Evolutionary conservation across 2,113 vertebrate species (phyloP).

Genomic region (Grammomys dolichurus): DNA sequence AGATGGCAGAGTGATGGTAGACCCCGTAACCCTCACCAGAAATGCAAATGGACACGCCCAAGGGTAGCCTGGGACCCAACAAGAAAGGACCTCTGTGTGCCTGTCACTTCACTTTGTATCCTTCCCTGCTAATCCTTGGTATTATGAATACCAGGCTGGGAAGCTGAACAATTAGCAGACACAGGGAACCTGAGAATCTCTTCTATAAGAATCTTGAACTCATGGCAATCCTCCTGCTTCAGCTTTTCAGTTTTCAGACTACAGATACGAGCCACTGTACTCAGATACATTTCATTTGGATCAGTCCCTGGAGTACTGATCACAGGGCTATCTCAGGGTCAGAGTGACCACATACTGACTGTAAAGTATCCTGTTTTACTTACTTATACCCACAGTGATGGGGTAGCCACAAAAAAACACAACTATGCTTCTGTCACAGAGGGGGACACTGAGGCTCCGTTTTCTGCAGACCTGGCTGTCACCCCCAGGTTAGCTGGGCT

Average conservation of each 20-base stretch:
- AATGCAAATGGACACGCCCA: background rate
- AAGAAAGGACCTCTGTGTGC: background rate
- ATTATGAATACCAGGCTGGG: no score
- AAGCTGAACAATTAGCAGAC: background rate
- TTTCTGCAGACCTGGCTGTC: background rate
- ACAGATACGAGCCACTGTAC: background rate
- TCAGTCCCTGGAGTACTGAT: background rate
- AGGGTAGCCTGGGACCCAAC: background rate
- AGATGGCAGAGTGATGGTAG: background rate
- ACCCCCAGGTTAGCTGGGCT: background rate
- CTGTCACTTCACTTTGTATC: background rate
- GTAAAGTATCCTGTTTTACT: background rate
- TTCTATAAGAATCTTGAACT: background rate
- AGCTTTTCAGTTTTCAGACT: background rate
- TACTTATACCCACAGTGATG: background rate
- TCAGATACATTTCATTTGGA: background rate
- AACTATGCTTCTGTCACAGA: background rate
- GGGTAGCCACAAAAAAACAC: background rate
- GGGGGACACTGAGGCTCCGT: no score
- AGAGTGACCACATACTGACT: background rate
- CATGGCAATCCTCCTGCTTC: background rate
- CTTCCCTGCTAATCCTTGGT: background rate
- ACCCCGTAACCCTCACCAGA: no score
- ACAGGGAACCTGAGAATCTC: background rate
- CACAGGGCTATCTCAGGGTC: background rate